Conservation (phyloP, 2,797 vertebrate genomes). For the Onychomys torridus region DNA sequence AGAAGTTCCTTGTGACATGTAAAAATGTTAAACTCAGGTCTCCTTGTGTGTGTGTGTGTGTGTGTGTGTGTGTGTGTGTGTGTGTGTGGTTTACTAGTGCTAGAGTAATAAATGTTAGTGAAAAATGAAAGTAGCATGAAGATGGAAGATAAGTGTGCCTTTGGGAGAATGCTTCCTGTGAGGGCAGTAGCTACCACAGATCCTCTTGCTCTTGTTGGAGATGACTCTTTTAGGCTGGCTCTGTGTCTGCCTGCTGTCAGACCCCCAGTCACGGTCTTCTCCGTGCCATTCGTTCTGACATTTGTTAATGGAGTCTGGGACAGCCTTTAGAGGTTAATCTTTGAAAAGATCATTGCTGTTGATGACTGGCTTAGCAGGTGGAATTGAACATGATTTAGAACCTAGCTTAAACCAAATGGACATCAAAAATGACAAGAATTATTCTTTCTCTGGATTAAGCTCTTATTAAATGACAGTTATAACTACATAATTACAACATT, state of each 20-base stretch:
- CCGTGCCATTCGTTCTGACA: background rate
- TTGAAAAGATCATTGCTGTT: slow-evolving; percentile 25
- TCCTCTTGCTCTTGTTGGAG: background rate
- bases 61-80: background rate
- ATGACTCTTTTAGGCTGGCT: background rate
- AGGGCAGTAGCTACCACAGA: background rate
- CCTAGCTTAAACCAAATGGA: slow-evolving; percentile 19
- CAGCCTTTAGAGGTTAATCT: slow-evolving; percentile 9
- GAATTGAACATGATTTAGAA: background rate
- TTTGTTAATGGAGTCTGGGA: slow-evolving; percentile 25
- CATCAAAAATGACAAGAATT: slow-evolving; percentile 18
- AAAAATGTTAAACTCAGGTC: background rate
- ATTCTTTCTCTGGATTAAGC: slow-evolving; percentile 25
- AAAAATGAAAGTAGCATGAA: background rate
- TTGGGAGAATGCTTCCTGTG: slow-evolving; percentile 14
- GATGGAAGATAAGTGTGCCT: background rate
- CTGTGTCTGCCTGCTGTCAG: background rate
- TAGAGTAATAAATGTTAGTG: slow-evolving; percentile 17
- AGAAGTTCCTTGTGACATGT: background rate
- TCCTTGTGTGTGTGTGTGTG: background rate
- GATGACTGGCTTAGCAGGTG: background rate
- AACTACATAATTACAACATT: slow-evolving; percentile 17
- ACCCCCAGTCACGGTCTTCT: background rate
- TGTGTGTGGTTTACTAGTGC: background rate
- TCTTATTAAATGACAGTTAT: slow-evolving; percentile 18